These are phyloP conservation scores for Drosophila pseudotakahashii DNA, from an alignment of 2,888 invertebrate genomes.

Conservation along the genomic window DNA sequence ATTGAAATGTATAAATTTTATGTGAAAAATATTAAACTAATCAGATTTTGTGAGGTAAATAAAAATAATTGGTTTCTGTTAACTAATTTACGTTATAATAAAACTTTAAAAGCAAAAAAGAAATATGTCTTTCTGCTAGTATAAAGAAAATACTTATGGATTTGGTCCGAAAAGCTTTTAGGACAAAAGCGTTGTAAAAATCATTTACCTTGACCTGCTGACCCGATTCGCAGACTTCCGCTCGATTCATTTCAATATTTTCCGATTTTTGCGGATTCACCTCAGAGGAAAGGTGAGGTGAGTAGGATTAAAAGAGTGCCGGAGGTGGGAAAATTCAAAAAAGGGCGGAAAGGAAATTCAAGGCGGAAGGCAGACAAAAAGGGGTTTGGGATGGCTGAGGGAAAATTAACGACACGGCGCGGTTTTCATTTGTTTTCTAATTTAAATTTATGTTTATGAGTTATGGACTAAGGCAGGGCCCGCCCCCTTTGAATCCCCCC, in stretches of 20 bases:
- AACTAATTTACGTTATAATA: no score
- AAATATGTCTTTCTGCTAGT: no score
- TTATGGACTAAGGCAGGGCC: constrained; percentile 50
- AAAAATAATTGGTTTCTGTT: no score
- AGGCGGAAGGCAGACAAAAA: constrained; percentile 5
- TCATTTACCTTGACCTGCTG: constrained; percentile 23
- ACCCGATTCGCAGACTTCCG: constrained; percentile 8
- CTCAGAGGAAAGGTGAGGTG: background rate
- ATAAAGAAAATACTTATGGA: background rate
- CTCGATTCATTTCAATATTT: constrained; percentile 14
- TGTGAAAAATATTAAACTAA: no score
- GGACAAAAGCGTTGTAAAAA: background rate
- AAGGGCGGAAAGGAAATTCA: constrained; percentile 3
- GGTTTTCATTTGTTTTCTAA: constrained; percentile 79
- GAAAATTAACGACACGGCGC: constrained; percentile 67
- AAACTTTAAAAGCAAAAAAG: no score
- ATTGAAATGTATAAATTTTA: no score
- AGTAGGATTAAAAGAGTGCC: background rate
- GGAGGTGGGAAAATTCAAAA: constrained; percentile 1
- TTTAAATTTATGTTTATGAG: constrained; percentile 80
- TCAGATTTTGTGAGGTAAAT: no score
- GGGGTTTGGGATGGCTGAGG: constrained; percentile 25
- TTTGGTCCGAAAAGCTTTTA: background rate
- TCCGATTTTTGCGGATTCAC: constrained; percentile 1
- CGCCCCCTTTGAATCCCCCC: background rate